Conservation (phyloP, 2,888 invertebrate species). For the Entomobrya multifasciata region DNA sequence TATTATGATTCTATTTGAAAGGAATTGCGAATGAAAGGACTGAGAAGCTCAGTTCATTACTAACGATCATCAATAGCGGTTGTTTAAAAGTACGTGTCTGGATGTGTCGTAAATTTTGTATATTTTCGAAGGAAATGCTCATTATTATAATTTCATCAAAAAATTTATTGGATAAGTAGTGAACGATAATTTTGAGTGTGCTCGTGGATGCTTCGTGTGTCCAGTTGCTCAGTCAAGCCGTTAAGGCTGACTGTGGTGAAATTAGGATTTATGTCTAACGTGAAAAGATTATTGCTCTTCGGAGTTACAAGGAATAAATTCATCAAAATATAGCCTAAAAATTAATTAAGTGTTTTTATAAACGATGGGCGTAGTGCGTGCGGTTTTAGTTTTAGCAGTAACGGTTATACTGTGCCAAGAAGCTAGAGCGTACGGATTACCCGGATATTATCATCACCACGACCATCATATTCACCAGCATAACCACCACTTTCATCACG, state of each 20-base stretch:
- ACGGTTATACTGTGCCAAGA: constrained; percentile 34
- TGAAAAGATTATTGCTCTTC: constrained; percentile 5
- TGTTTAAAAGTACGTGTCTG: not conserved
- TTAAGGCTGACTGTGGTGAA: constrained; percentile 40
- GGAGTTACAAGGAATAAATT: constrained; percentile 9
- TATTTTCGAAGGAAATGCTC: not conserved
- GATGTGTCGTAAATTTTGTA: not conserved
- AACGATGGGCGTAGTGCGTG: constrained; percentile 48
- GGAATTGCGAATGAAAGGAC: not conserved
- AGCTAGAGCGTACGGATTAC: constrained; percentile 33
- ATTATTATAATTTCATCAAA: constrained; percentile 3
- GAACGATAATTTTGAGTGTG: not conserved
- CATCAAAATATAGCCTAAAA: too few species aligned
- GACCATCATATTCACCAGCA: constrained; percentile 18
- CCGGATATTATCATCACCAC: constrained; percentile 34
- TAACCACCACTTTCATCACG: not conserved
- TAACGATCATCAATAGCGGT: constrained; percentile 48
- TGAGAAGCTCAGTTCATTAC: constrained; percentile 42
- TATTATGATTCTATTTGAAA: constrained; percentile 6
- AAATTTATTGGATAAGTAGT: not conserved
- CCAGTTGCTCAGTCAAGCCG: constrained; percentile 36
- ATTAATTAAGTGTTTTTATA: not conserved
- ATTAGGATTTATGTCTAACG: constrained; percentile 30
- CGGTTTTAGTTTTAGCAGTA: constrained; percentile 51
- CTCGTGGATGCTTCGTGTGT: not conserved